Percentiles rank a stretch among this genome's conserved stretches.
Conservation (phyloP, 2,113 vertebrate genomes). For the Diadophis punctatus region DNA sequence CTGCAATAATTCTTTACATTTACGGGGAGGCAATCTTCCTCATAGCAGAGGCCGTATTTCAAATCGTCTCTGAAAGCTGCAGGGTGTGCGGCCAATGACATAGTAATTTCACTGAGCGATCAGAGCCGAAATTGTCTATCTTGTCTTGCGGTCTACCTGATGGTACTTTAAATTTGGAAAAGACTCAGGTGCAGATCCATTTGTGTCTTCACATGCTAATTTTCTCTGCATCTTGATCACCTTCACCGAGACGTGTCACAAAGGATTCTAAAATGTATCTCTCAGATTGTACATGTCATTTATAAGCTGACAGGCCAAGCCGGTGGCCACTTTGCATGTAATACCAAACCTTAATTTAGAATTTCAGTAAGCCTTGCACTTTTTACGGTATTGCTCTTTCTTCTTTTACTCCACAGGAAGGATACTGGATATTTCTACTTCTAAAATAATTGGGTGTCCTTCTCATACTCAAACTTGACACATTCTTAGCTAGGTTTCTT, state of each 20-base stretch:
- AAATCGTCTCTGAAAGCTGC: not conserved
- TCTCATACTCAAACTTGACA: not conserved
- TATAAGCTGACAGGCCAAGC: not conserved
- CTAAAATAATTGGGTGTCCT: not conserved
- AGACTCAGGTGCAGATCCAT: not conserved
- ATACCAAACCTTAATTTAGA: not conserved
- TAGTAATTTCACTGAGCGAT: not conserved
- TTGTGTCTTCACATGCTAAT: not conserved
- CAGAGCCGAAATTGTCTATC: not conserved
- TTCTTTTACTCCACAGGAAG: not conserved
- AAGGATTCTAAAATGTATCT: not conserved
- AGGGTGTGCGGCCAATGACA: not conserved
- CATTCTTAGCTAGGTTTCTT: not conserved
- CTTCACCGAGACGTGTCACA: not conserved
- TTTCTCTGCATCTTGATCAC: not conserved
- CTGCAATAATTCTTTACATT: not conserved
- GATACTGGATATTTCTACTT: not conserved
- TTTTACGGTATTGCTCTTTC: not conserved
- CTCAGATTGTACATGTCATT: not conserved
- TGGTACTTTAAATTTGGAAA: not conserved
- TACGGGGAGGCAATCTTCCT: not conserved
- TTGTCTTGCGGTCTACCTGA: not conserved
- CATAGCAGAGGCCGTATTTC: not conserved
- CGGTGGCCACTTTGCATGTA: not conserved
- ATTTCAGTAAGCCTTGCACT: not conserved